Conservation (phyloP, 2,888 invertebrate species). For the Noctuana brunneofusca region DNA sequence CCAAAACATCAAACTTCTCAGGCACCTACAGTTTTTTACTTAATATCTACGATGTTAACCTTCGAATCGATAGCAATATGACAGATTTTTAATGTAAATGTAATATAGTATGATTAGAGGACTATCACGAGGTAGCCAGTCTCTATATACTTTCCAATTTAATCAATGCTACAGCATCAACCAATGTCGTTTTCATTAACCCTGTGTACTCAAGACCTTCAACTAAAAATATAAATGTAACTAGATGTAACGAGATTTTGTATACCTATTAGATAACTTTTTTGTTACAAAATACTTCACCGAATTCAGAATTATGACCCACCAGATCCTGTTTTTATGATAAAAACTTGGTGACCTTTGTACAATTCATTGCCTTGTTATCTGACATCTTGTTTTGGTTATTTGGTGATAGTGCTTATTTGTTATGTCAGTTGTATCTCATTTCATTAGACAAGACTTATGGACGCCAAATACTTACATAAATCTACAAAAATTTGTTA, state of each 20-base stretch:
- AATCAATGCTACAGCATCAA: neutral
- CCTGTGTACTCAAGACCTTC: constrained; percentile 71
- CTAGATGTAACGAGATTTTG: constrained; percentile 40
- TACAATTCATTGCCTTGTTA: constrained; percentile 37
- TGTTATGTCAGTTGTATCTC: constrained; percentile 10
- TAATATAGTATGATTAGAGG: neutral
- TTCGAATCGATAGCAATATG: constrained; percentile 31
- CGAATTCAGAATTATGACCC: neutral
- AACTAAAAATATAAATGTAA: constrained; percentile 68
- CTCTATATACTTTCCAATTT: constrained; percentile 11
- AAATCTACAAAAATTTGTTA: neutral
- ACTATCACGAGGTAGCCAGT: neutral
- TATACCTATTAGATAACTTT: constrained; percentile 6
- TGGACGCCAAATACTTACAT: neutral
- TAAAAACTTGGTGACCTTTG: constrained; percentile 43
- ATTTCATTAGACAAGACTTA: neutral
- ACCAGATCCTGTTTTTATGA: neutral
- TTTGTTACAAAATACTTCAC: neutral
- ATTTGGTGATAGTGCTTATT: constrained; percentile 13
- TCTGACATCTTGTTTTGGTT: constrained; percentile 32
- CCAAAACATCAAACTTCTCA: constrained; percentile 6
- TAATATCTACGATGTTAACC: constrained; percentile 13
- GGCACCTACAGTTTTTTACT: neutral
- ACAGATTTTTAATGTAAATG: constrained; percentile 18
- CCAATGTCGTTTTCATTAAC: constrained; percentile 62